These are phyloP conservation scores for Limenitis camilla DNA, from an alignment of 2,888 invertebrate species.

Conservation along the genomic window DNA sequence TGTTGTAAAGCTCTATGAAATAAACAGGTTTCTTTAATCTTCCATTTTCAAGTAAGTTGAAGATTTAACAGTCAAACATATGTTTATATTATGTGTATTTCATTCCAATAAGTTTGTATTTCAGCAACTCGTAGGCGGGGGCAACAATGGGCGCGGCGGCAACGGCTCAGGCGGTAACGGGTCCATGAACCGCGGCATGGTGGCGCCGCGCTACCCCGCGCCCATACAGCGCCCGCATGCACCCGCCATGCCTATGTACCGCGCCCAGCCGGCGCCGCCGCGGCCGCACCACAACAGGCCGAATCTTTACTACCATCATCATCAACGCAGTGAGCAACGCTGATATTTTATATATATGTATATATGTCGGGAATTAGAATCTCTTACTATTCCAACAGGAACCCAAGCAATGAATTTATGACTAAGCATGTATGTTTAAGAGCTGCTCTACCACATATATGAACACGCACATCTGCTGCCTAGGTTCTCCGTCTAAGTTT, in stretches of 20 bases:
- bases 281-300: slow-evolving; percentile 31
- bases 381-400: too few species aligned
- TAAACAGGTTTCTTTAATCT: too few species aligned
- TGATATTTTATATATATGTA: background rate
- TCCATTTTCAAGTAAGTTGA: too few species aligned
- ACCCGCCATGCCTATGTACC: slow-evolving; percentile 54
- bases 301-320: slow-evolving; percentile 64
- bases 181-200: slow-evolving; percentile 42
- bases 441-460: too few species aligned
- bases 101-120: slow-evolving; percentile 3
- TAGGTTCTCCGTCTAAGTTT: too few species aligned
- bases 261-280: slow-evolving; percentile 41
- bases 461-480: too few species aligned
- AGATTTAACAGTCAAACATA: too few species aligned
- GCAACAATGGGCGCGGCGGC: slow-evolving; percentile 50
- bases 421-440: too few species aligned
- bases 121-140: slow-evolving; percentile 53
- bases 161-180: slow-evolving; percentile 42
- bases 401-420: too few species aligned
- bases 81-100: too few species aligned
- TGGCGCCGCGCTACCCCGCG: slow-evolving; percentile 68
- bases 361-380: too few species aligned
- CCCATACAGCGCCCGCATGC: slow-evolving; percentile 75
- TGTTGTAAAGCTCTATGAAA: too few species aligned
- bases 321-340: slow-evolving; percentile 62